Percentiles rank a stretch among this genome's conserved stretches.
Conservation (phyloP, 2,113 vertebrate species). For the Onychorhynchus coronatus region DNA sequence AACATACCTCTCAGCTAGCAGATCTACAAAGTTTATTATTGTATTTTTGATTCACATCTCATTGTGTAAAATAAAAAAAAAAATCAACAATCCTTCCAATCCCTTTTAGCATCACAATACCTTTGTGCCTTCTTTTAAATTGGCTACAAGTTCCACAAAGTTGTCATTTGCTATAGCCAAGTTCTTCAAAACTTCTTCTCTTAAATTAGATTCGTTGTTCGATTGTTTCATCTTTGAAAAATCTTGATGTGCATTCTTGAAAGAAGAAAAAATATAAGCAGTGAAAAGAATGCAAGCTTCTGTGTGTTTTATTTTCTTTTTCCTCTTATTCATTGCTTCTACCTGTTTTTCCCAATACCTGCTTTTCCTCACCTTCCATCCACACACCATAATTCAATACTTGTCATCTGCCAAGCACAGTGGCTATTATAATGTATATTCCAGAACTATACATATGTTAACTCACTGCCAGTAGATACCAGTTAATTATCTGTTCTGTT, state of each 20-base stretch:
- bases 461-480: neutral
- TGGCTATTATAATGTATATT: neutral
- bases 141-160: constrained; percentile 91
- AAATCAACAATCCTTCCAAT: neutral
- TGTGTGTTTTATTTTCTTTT: neutral
- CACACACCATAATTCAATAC: neutral
- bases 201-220: constrained; percentile 89
- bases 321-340: neutral
- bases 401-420: neutral
- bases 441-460: neutral
- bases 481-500: neutral
- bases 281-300: neutral
- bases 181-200: constrained; percentile 97
- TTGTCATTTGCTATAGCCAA: constrained; percentile 95
- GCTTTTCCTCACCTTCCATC: neutral
- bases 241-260: constrained; percentile 89
- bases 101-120: constrained; percentile 61
- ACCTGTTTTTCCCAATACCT: neutral
- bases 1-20: neutral
- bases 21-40: neutral
- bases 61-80: neutral
- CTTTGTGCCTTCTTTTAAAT: constrained; percentile 96
- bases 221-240: constrained; percentile 96
- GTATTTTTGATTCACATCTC: neutral
- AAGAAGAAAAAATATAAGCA: neutral